Percentiles rank a stretch among this genome's conserved stretches.
Conservation (phyloP, 2,888 invertebrate genomes). For the Chalcis sispes region DNA sequence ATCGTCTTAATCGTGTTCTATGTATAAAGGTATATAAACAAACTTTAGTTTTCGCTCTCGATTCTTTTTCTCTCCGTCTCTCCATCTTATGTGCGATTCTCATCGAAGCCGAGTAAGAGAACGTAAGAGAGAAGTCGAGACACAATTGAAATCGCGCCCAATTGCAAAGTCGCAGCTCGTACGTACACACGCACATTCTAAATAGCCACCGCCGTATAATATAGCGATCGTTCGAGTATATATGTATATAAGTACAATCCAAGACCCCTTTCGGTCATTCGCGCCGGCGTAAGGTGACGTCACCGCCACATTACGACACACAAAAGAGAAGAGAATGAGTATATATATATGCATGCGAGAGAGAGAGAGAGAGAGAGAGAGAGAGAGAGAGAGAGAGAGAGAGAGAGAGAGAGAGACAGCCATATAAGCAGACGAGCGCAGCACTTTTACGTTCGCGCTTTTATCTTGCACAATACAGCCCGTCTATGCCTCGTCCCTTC, state of each 20-base stretch:
- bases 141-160: neutral
- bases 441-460: constrained; percentile 37
- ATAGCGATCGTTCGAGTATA: too few relatives aligned
- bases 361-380: neutral
- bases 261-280: neutral
- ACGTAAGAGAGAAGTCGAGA: too few relatives aligned
- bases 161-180: neutral
- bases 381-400: neutral
- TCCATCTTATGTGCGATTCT: too few relatives aligned
- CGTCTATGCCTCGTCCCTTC: neutral
- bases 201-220: too few relatives aligned
- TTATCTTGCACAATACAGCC: constrained; percentile 41
- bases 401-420: neutral
- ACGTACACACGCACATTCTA: neutral
- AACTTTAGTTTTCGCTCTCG: too few relatives aligned
- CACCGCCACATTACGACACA: neutral
- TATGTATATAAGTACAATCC: neutral
- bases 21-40: too few relatives aligned
- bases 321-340: neutral
- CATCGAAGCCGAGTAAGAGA: too few relatives aligned
- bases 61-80: too few relatives aligned
- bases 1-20: too few relatives aligned
- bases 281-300: neutral
- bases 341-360: neutral
- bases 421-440: constrained; percentile 4